These are phyloP conservation scores for Pitangus sulphuratus DNA, from an alignment of 2,797 vertebrate species.

Conservation along the genomic window DNA sequence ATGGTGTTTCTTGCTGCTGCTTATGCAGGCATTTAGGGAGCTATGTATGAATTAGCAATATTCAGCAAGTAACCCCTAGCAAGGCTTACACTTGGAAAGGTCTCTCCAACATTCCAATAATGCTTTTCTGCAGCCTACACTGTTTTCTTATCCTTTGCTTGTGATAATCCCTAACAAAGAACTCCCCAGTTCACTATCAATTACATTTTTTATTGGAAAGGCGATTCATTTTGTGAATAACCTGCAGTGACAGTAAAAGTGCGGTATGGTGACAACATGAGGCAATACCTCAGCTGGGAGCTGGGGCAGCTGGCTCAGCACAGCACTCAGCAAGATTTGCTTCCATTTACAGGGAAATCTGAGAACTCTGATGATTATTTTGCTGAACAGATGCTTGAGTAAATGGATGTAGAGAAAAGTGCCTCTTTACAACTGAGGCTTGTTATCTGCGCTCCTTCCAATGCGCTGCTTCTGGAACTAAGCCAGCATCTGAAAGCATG, in stretches of 20 bases:
- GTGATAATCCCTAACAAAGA: neutral
- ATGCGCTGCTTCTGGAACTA: neutral
- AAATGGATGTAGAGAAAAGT: constrained; percentile 5
- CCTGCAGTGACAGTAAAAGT: neutral
- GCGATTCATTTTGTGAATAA: neutral
- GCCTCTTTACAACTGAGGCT: constrained; percentile 67
- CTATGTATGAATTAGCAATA: neutral
- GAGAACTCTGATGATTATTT: constrained; percentile 36
- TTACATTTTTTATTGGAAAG: neutral
- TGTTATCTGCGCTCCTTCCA: constrained; percentile 65
- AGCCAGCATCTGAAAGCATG: neutral
- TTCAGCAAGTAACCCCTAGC: neutral
- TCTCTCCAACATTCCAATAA: neutral
- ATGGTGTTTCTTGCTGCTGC: neutral
- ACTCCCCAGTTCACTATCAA: neutral
- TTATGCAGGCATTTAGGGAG: neutral
- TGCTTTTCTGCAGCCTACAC: neutral
- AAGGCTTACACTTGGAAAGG: neutral
- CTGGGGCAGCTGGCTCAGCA: constrained; percentile 32
- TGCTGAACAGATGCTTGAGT: constrained; percentile 52
- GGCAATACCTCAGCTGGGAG: neutral
- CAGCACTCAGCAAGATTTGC: constrained; percentile 42
- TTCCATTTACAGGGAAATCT: constrained; percentile 27
- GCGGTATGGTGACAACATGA: neutral
- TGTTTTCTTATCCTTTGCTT: neutral